Conservation (phyloP, 2,888 invertebrate genomes). For the Tenthredo notha region DNA sequence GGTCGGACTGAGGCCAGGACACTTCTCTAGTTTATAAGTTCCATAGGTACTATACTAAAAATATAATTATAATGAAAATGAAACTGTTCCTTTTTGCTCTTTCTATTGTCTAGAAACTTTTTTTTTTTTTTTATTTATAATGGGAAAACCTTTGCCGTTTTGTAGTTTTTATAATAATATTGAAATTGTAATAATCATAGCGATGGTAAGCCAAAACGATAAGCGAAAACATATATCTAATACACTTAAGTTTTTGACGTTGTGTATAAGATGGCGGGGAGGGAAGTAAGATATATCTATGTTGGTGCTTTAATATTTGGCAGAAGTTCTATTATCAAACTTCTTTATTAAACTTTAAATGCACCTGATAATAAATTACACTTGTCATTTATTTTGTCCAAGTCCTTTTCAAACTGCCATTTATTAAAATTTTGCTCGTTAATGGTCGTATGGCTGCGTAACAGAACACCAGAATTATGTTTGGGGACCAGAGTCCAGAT, state of each 20-base stretch:
- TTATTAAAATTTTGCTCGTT: neutral
- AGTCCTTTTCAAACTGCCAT: constrained; percentile 19
- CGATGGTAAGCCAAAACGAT: constrained; percentile 48
- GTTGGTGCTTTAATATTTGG: constrained; percentile 58
- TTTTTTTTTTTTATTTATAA: constrained; percentile 55
- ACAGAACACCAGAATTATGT: neutral
- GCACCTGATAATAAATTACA: constrained; percentile 40
- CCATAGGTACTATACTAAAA: constrained; percentile 66
- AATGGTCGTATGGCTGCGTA: neutral
- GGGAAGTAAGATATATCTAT: constrained; percentile 57
- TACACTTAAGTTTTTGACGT: constrained; percentile 57
- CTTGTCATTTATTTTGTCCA: constrained; percentile 47
- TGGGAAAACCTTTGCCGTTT: constrained; percentile 51
- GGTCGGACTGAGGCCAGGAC: constrained; percentile 70
- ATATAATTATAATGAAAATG: constrained; percentile 51
- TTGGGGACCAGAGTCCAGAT: neutral
- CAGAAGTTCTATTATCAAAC: constrained; percentile 29
- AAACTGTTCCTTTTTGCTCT: constrained; percentile 56
- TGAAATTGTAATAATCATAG: constrained; percentile 57
- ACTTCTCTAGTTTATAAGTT: constrained; percentile 73
- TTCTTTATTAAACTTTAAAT: constrained; percentile 45
- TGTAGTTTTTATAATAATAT: constrained; percentile 57
- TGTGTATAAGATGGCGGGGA: constrained; percentile 56
- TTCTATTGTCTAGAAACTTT: constrained; percentile 55
- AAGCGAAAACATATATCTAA: constrained; percentile 37